Evolutionary conservation across 2,797 vertebrate species (phyloP).

Genomic region (Novumbra hubbsi): DNA sequence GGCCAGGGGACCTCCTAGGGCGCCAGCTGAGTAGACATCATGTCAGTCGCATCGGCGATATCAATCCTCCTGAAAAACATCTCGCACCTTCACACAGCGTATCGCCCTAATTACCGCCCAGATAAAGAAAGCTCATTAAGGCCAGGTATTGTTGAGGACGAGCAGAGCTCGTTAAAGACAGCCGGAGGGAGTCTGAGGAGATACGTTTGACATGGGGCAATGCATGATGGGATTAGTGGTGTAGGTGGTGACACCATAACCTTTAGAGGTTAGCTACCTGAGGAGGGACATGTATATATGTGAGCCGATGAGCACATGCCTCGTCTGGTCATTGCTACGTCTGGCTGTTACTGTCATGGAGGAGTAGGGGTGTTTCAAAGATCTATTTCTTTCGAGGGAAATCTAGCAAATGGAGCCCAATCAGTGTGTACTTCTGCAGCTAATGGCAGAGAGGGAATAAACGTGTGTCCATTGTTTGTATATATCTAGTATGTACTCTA

Average conservation of each 20-base stretch:
- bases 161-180: neutral
- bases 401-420: neutral
- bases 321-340: neutral
- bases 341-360: neutral
- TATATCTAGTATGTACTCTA: too few relatives aligned
- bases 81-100: constrained; percentile 6
- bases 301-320: neutral
- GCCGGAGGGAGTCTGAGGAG: neutral
- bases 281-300: neutral
- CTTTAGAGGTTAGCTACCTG: constrained; percentile 1
- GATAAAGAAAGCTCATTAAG: constrained; percentile 28
- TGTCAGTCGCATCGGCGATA: constrained; percentile 41
- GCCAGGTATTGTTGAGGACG: constrained; percentile 4
- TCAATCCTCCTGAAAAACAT: constrained; percentile 29
- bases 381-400: neutral
- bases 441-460: neutral
- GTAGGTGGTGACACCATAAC: neutral
- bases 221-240: constrained; percentile 1
- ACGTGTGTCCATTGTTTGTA: neutral
- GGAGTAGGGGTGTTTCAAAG: neutral
- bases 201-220: neutral
- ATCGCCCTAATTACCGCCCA: constrained; percentile 15
- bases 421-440: neutral
- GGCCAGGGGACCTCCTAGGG: constrained; percentile 12
- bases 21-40: constrained; percentile 36